Conservation (phyloP, 2,888 invertebrate species). For the Apoda limacodes region DNA sequence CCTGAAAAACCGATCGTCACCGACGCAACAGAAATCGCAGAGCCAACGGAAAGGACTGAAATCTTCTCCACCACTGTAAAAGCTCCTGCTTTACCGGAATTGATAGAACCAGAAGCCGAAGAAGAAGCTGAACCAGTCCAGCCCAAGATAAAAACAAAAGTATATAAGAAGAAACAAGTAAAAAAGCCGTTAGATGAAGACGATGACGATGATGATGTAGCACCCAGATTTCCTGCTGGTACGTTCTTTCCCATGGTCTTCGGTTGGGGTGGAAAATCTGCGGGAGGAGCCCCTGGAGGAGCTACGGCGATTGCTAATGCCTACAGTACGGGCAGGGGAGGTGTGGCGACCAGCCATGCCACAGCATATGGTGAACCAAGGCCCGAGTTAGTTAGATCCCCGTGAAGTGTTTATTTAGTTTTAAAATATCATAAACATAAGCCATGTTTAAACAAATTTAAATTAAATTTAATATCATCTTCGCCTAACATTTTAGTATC, state of each 20-base stretch:
- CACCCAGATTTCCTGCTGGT: conserved; percentile 57
- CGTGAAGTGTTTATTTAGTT: too few relatives aligned
- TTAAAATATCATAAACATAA: too few relatives aligned
- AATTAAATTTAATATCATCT: too few relatives aligned
- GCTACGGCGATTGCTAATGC: conserved; percentile 80
- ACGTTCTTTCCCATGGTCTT: conserved; percentile 78
- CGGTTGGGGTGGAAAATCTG: conserved; percentile 49
- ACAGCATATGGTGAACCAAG: conserved; percentile 76
- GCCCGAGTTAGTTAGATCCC: conserved; percentile 26
- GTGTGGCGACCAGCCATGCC: conserved; percentile 79
- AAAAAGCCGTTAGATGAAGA: conserved; percentile 41
- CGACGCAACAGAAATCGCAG: conserved; percentile 38
- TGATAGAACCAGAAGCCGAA: conserved; percentile 44
- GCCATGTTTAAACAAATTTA: too few relatives aligned
- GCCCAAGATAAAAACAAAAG: conserved; percentile 32
- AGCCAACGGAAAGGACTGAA: conserved; percentile 45
- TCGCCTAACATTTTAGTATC: too few relatives aligned
- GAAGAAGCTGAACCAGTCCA: conserved; percentile 37
- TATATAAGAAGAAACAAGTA: conserved; percentile 50
- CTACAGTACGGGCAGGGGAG: conserved; percentile 77
- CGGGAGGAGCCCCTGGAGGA: conserved; percentile 62
- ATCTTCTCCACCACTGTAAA: conserved; percentile 36
- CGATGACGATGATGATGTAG: conserved; percentile 65
- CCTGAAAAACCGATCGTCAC: conserved; percentile 31
- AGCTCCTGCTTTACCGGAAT: conserved; percentile 36